A percentile compares a stretch with the other conserved stretches of the same genome.
These are phyloP conservation scores for Python bivittatus DNA, from an alignment of 2,113 vertebrate genomes.

Conservation along the genomic window DNA sequence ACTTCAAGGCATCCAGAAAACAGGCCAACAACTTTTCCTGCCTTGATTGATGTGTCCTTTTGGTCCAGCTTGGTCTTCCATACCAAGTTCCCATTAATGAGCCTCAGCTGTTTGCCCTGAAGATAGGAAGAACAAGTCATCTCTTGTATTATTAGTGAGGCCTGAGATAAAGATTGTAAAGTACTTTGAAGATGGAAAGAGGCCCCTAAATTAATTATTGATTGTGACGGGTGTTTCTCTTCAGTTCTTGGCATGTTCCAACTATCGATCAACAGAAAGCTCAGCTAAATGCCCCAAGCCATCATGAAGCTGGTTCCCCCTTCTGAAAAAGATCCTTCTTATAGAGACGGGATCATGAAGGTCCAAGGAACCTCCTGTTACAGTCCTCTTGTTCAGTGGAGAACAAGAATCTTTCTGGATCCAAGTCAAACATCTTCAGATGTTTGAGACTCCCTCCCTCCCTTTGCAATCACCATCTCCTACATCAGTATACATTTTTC, in stretches of 20 bases:
- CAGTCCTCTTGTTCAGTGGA: too few relatives aligned
- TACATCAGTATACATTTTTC: too few relatives aligned
- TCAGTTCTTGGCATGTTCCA: neutral
- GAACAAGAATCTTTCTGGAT: too few relatives aligned
- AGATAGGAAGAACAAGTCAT: neutral
- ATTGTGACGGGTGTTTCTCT: neutral
- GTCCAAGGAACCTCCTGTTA: neutral
- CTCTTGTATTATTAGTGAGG: neutral
- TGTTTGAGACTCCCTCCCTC: too few relatives aligned
- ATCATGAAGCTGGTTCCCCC: neutral
- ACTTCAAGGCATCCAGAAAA: too few relatives aligned
- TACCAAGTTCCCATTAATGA: too few relatives aligned
- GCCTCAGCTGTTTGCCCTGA: neutral
- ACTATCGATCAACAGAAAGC: neutral
- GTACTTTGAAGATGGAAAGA: neutral
- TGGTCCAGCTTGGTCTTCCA: too few relatives aligned
- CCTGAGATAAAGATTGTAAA: neutral
- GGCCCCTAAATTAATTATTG: conserved; percentile 11
- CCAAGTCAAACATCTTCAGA: too few relatives aligned
- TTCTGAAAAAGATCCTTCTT: neutral
- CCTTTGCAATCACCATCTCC: too few relatives aligned
- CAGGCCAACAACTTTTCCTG: too few relatives aligned
- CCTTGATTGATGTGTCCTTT: too few relatives aligned
- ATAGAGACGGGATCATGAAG: neutral
- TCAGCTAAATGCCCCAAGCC: neutral